A percentile compares a stretch with the other conserved stretches of the same genome.
phyloP scores from a whole-genome alignment of 1,140 invertebrate species.

The Rhopalosiphum maidis region DNA sequence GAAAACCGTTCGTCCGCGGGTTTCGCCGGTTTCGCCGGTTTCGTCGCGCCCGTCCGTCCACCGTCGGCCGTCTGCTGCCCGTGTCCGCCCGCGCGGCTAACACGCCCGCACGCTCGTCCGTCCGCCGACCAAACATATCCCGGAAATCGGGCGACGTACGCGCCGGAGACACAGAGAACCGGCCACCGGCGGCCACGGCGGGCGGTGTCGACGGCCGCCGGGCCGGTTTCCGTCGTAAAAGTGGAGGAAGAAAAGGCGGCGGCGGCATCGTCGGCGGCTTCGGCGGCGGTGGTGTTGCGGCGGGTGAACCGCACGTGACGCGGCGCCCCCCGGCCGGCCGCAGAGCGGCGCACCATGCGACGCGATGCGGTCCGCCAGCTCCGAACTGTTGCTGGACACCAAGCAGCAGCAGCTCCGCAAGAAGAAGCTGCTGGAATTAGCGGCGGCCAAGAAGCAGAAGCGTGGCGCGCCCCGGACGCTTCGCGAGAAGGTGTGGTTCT shows the following conservation, averaged over 20 bases:
- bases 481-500: constrained; percentile 78
- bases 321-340: constrained; percentile 61
- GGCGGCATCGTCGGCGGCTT: constrained; percentile 61
- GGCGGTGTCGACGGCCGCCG: not conserved
- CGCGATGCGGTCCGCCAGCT: constrained; percentile 80
- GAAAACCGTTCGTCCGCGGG: not conserved
- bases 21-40: too few species aligned
- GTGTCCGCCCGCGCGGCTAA: too few species aligned
- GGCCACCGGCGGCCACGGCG: not conserved
- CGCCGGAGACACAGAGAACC: not conserved
- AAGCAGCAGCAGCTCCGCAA: constrained; percentile 72
- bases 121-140: not conserved
- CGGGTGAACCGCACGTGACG: constrained; percentile 55
- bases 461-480: constrained; percentile 72
- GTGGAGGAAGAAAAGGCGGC: constrained; percentile 61
- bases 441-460: constrained; percentile 64
- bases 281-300: constrained; percentile 62
- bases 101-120: not conserved
- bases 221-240: not conserved
- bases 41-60: too few species aligned
- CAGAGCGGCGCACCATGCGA: constrained; percentile 62
- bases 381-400: constrained; percentile 80
- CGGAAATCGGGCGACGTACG: not conserved
- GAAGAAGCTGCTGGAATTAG: constrained; percentile 74
- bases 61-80: too few species aligned